Percentiles rank a stretch among this genome's conserved stretches.
phyloP scores from a whole-genome alignment of 2,113 vertebrate species.

The Callaeas wilsoni region DNA sequence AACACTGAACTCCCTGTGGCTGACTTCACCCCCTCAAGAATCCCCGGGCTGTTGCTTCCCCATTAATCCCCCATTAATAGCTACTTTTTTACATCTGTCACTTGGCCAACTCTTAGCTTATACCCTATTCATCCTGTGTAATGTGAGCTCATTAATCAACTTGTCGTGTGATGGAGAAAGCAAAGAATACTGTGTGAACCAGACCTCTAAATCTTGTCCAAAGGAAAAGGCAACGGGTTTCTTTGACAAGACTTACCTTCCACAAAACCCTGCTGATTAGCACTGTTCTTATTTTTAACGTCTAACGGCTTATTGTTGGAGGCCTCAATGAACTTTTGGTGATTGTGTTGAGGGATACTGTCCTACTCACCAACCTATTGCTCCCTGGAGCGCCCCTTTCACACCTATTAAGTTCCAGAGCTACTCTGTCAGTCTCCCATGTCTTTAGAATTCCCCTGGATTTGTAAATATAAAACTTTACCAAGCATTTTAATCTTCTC shows the following conservation, averaged over 20 bases:
- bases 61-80: background rate
- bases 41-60: background rate
- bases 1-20: background rate
- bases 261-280: background rate
- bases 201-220: background rate
- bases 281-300: background rate
- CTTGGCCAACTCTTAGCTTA: background rate
- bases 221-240: conserved; percentile 1
- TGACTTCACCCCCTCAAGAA: background rate
- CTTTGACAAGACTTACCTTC: background rate
- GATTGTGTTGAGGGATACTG: background rate
- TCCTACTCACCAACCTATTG: background rate
- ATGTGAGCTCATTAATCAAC: conserved; percentile 29
- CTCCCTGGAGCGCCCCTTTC: background rate
- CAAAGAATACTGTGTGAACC: background rate
- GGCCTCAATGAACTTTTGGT: background rate
- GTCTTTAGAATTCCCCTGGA: background rate
- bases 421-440: background rate
- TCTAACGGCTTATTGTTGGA: background rate
- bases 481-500: background rate
- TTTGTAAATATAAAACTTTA: background rate
- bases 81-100: background rate
- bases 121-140: background rate
- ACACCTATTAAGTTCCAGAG: background rate
- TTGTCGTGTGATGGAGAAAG: background rate